Base-by-base conservation (phyloP, 2,888 invertebrate genomes). In the Drosophila suboccidentalis region DNA sequence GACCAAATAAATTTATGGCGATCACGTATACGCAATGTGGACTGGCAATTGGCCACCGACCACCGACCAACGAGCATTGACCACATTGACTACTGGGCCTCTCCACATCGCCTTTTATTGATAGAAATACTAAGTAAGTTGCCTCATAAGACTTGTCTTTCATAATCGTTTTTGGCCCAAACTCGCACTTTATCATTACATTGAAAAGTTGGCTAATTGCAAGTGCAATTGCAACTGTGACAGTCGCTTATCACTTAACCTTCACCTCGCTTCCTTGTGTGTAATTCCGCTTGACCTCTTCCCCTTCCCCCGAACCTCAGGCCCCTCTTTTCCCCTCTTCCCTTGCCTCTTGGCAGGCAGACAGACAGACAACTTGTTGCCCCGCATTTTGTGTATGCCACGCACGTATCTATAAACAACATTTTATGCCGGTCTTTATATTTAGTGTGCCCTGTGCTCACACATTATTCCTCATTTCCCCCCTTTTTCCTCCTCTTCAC, bases 11-110 rank as follows among this genome's bases (percentile, higher is more conserved):
- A 74, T 72, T 61, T 84, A 84, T 88, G 87, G 54, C 46, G 67
- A 79, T 81, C 84, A 84, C 84, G 89, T 84, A 89, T 87, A 87
- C 77, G 87, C 72, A 65, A 55, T 71, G 89, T 32, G 53, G 6
- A 36, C 19, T 19, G 49, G n/a, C 34, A 34, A n/a, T 13, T 51
- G 51, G 19, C 34, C 13, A 50, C 36, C 6, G 34, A 5, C 43
- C 19, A 41, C 13, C 41, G 32, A 13, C 1, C 57, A 53, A 4
- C 15, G 34, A 10, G 10, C 44, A 36, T 8, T n/a, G 13, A 36
- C 44, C 59, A 22, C 41, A 50, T 9, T 26, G 39, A 8, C 43
- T 19, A 9, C 2, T 49, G 17, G 32, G 34, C 34, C 44, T 19
- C 22, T 22, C 8, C n/a, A 4, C 15, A 15, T 3, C 2, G 6